Evolutionary conservation across 2,888 invertebrate species (phyloP), one percentile per base, ranked within the genome.

Genomic region (Cantharis rufa): DNA sequence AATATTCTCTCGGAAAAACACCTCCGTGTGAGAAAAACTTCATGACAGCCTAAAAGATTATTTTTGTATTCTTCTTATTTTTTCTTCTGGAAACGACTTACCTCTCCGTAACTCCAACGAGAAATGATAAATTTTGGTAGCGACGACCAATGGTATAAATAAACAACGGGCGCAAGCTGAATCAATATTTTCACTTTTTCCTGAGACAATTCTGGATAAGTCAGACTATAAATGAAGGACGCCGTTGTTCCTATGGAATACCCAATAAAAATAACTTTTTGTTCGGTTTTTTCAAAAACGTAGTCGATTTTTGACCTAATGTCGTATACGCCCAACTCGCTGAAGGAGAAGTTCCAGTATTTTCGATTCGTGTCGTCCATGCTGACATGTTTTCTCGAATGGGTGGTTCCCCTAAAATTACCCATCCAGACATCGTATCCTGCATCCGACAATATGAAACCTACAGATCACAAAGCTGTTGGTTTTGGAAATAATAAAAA

Each of bases 201-300:
- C 28, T 82, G 81, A 61, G 92, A 91, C 82, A 90, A 90, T 80
- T 92, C 90, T 0, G 92, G 91, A 75, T 87, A 87, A 78, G 89
- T 88, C 0, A 90, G 88, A 83, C 90, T 87, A 88, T 90, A 91
- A 76, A 91, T 90, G 86, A 91, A 90, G 81, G 90, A 90, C 7
- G 88, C 89, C 27, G 91, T 90, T 5, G 90, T 89, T 1, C 92
- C 92, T 88, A 92, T 89, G 1, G 92, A 92, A 85, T 92, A 91
- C 1, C 92, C 92, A 16, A 92, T 83, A 87, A 90, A 92, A 79
- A 91, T 85, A 11, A 85, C 84, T 74, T 81, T 83, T 71, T 81
- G 71, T 7, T 73, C 89, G 79, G 75, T 89, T 85, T 21, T 89
- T 77, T 88, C 85, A 3, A 90, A 84, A 1, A 92, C 87, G 66